Conservation (phyloP, 2,888 invertebrate genomes). For the Subacronicta megacephala region DNA sequence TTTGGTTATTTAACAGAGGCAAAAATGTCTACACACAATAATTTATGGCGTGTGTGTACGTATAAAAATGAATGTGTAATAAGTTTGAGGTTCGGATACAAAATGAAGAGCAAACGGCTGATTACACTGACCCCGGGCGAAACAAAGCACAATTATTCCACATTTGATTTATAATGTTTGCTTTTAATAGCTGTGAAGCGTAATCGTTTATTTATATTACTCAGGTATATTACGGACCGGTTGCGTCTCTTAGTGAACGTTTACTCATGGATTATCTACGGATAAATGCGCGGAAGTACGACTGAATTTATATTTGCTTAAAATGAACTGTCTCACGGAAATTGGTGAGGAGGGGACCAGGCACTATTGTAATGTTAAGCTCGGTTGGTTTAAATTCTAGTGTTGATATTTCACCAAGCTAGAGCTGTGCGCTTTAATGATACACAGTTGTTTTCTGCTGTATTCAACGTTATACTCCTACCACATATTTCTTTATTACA, state of each 20-base stretch:
- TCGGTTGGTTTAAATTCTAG: conserved; percentile 12
- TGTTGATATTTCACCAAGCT: conserved; percentile 14
- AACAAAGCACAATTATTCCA: conserved; percentile 84
- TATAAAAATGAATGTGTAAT: conserved; percentile 66
- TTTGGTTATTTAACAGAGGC: conserved; percentile 53
- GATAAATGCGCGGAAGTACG: conserved; percentile 38
- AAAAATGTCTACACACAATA: conserved; percentile 52
- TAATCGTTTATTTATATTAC: conserved; percentile 77
- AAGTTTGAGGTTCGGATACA: conserved; percentile 62
- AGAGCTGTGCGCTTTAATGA: conserved; percentile 6
- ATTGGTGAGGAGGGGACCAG: conserved; percentile 22
- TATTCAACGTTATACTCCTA: neutral
- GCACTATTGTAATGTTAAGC: conserved; percentile 37
- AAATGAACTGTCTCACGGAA: conserved; percentile 45
- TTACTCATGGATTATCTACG: conserved; percentile 36
- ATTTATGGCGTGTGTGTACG: conserved; percentile 49
- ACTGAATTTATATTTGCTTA: conserved; percentile 43
- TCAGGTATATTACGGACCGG: conserved; percentile 59
- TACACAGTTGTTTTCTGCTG: neutral
- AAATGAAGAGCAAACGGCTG: conserved; percentile 76
- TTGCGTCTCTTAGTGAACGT: conserved; percentile 38
- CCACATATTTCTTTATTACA: too few species aligned
- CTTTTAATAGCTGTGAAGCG: conserved; percentile 76
- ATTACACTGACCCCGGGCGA: conserved; percentile 85
- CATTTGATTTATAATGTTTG: conserved; percentile 83